Evolutionary conservation across 2,113 vertebrate genomes (phyloP).

Genomic region (Tautogolabrus adspersus): DNA sequence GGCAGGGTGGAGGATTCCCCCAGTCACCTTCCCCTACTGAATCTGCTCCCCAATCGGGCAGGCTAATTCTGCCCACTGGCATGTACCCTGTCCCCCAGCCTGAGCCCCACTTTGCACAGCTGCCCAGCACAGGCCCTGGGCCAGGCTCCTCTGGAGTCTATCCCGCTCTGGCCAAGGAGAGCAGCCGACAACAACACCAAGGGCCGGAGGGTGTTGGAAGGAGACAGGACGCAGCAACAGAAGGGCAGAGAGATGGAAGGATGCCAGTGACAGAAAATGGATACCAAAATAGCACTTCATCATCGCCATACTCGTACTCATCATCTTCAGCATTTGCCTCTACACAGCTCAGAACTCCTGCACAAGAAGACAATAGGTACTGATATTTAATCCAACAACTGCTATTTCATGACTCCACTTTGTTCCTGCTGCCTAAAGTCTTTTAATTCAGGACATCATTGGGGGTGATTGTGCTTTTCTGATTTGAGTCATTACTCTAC

Average conservation of each 20-base stretch:
- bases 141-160: slow-evolving; percentile 80
- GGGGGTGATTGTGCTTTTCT: background rate
- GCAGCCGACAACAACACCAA: slow-evolving; percentile 53
- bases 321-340: slow-evolving; percentile 9
- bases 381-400: background rate
- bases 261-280: slow-evolving; percentile 81
- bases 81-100: slow-evolving; percentile 88
- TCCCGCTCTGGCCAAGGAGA: slow-evolving; percentile 90
- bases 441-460: background rate
- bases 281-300: slow-evolving; percentile 82
- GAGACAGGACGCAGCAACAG: slow-evolving; percentile 19
- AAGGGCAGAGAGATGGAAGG: slow-evolving; percentile 39
- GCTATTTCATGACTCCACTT: no score
- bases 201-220: slow-evolving; percentile 35
- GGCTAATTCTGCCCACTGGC: slow-evolving; percentile 86
- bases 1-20: slow-evolving; percentile 80
- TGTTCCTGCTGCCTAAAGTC: no score
- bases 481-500: background rate
- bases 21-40: slow-evolving; percentile 70
- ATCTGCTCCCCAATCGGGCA: slow-evolving; percentile 80
- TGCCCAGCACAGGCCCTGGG: slow-evolving; percentile 79
- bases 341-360: slow-evolving; percentile 22
- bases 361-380: slow-evolving; percentile 68
- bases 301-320: slow-evolving; percentile 16
- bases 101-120: slow-evolving; percentile 91